Base-by-base conservation (phyloP, 2,797 vertebrate genomes). In the Leptodactylus fallax region DNA sequence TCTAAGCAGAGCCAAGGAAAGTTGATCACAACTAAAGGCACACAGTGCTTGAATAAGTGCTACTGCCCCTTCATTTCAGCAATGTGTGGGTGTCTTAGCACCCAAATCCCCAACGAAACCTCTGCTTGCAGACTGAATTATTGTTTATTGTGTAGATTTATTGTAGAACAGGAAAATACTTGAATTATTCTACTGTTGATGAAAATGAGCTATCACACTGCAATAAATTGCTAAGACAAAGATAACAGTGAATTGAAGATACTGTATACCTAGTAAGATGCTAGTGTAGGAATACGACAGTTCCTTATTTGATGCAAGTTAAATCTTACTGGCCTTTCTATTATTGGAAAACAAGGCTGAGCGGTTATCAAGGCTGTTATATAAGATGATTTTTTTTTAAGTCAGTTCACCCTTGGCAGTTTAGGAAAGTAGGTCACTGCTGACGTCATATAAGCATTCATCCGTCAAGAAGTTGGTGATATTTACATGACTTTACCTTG, bases 331-430 rank as follows among this genome's bases (percentile, higher is more conserved):
- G n/a, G 65, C 51, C 53, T 82, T 53, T 76, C 63, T 72, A 88
- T 84, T 79, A 60, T 69, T 79, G 6, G 47, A 87, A 88, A 63
- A 86, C 82, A 89, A 90, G 86, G 81, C 88, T 61, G 90, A 77
- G 90, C 90, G 91, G 91, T 93, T 93, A 95, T 93, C 91, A 88
- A 65, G 92, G 71, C 80, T 90, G 90, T 95, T 95, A 95, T 94
- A 87, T 93, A 95, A 95, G 93, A 92, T 94, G 93, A 94, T 95
- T 95, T 93, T 94, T n/a, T 93, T 94, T 94, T 89, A 90, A 83
- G 89, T 88, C 90, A 92, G 89, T 89, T 89, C 91, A 91, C 91
- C 89, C 87, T 90, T 93, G 65, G 90, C 91, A 91, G 67, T 55
- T 88, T 71, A 91, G 56, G 91, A 94, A 95, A 94, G 92, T 91